Evolutionary conservation across 2,888 invertebrate species (phyloP), one percentile per base, ranked within the genome.

Genomic region (Spodoptera picta): DNA sequence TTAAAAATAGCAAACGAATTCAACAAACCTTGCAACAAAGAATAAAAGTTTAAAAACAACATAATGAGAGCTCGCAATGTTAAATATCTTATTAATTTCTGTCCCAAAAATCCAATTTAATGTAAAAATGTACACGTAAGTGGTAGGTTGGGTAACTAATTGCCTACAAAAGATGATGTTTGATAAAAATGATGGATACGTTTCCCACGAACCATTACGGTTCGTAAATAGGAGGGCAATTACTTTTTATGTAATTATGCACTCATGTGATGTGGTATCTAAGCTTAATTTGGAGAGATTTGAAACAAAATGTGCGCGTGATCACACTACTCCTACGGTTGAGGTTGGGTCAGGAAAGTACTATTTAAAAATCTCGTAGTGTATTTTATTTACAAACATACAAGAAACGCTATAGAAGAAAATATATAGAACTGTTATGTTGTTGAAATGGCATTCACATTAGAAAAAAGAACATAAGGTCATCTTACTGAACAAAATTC

Each of bases 231-330:
- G 62, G 36, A 63, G 67, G 52, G 65, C 60, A 68, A 66, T 70
- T 65, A 64, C 63, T 69, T 70, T 79, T 75, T 65, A 62, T 60
- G 73, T 80, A 75, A 72, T 75, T 72, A 75, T 72, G 50, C 64
- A 24, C 59, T 57, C 54, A 52, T 47, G 24, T 50, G 53, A 57
- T 52, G 48, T 24, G 49, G 24, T 60, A 50, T 56, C 56, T 63
- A 46, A 53, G 57, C 58, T 69, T 55, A 63, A 69, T 69, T 43
- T 46, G 41, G 54, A 60, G 60, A 69, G 42, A 69, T 63, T 71
- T 57, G n/a, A 41, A 69, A 59, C 50, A 46, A 23, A 9, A 7
- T 58, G 27, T 52, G 41, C 11, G 12, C 56, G 47, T 27, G 50
- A 23, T 74, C 52, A 69, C 24, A 48, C 41, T 59, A 9, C 44